Conservation (phyloP, 2,888 invertebrate species). For the Monochamus alternatus region DNA sequence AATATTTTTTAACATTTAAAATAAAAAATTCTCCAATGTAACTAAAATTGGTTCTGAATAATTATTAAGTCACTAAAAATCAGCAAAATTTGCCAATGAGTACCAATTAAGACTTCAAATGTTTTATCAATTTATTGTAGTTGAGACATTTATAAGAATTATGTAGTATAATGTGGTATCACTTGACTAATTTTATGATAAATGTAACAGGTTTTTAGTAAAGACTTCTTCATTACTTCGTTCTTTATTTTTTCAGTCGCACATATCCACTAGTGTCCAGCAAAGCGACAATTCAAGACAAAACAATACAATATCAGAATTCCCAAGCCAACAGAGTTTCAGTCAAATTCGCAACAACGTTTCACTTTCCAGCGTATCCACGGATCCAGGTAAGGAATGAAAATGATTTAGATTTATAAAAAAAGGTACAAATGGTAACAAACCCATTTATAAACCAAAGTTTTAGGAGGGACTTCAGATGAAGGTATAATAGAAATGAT, state of each 20-base stretch:
- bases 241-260: constrained; percentile 63
- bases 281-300: constrained; percentile 62
- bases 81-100: too few species aligned
- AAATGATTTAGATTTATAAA: neutral
- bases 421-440: neutral
- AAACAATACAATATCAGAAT: constrained; percentile 58
- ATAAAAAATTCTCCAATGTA: too few species aligned
- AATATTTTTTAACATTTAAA: too few species aligned
- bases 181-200: too few species aligned
- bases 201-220: too few species aligned
- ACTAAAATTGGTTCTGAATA: too few species aligned
- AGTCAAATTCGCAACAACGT: constrained; percentile 71
- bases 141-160: too few species aligned
- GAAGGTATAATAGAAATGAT: constrained; percentile 77
- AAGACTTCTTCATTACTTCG: constrained; percentile 9
- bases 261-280: constrained; percentile 69
- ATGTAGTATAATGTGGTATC: too few species aligned
- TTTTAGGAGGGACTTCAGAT: constrained; percentile 65
- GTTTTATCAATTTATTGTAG: too few species aligned
- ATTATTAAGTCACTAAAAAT: too few species aligned
- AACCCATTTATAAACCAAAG: constrained; percentile 38
- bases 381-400: constrained; percentile 70
- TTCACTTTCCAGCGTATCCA: constrained; percentile 71
- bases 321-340: constrained; percentile 52
- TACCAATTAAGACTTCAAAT: too few species aligned